Evolutionary conservation across 2,888 invertebrate species (phyloP).

Genomic region (Andrena flavipes): DNA sequence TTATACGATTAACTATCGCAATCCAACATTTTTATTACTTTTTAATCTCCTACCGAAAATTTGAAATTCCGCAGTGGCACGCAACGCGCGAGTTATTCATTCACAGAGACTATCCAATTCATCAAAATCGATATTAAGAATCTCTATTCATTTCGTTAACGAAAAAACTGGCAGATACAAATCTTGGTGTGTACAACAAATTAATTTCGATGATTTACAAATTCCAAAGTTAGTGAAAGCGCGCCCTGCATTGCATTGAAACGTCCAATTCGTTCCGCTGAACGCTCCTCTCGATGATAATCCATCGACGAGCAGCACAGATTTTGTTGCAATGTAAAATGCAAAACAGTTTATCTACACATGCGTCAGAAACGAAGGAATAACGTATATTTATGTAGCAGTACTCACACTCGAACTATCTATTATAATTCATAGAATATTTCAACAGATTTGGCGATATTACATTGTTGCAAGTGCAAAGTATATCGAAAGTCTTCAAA

Average conservation of each 20-base stretch:
- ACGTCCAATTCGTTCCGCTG: conserved; percentile 11
- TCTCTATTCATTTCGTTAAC: conserved; percentile 2
- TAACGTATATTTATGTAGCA: neutral
- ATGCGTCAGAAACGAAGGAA: too few species aligned
- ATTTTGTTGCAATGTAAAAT: conserved; percentile 16
- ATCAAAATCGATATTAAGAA: neutral
- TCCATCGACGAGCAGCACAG: conserved; percentile 7
- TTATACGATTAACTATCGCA: too few species aligned
- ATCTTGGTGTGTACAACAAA: neutral
- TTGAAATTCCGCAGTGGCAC: too few species aligned
- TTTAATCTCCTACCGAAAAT: too few species aligned
- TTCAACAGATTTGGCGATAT: conserved; percentile 11
- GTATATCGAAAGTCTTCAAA: neutral
- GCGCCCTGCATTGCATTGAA: neutral
- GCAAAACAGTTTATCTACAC: neutral
- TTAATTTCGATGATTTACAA: neutral
- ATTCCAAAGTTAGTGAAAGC: conserved; percentile 23
- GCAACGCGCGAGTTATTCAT: neutral
- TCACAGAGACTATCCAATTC: neutral
- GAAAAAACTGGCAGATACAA: neutral
- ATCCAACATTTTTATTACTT: too few species aligned
- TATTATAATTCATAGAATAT: conserved; percentile 1
- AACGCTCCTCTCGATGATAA: neutral
- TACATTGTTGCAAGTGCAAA: neutral
- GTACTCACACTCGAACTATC: neutral